phyloP scores from a whole-genome alignment of 64 coral and sea anemone genomes.

The Montipora efflorescens region DNA sequence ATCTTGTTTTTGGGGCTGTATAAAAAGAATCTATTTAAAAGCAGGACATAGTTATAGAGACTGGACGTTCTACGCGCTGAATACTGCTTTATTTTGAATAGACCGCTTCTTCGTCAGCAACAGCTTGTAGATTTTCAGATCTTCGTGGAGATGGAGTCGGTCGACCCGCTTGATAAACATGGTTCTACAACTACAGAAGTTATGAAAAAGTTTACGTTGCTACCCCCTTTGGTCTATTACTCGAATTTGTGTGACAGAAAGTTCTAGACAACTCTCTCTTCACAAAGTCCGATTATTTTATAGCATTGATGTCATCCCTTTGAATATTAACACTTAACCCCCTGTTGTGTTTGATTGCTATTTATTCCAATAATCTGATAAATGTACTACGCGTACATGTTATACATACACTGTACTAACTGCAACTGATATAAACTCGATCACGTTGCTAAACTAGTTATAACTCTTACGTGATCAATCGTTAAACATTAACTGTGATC shows the following conservation, averaged over 20 bases:
- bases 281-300: background rate
- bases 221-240: conserved; percentile 15
- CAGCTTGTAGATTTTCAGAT: background rate
- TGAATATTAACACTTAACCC: background rate
- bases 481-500: no score
- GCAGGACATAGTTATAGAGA: no score
- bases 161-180: background rate
- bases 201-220: background rate
- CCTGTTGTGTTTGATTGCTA: no score
- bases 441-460: no score
- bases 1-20: no score
- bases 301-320: background rate
- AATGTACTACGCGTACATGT: no score
- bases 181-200: conserved; percentile 6
- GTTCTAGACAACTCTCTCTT: background rate
- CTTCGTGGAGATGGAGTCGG: conserved; percentile 2
- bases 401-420: no score
- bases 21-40: no score
- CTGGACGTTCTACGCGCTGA: background rate
- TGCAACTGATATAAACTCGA: no score
- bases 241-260: background rate
- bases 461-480: no score
- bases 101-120: background rate
- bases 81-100: background rate
- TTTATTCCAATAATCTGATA: no score